Evolutionary conservation across 2,888 invertebrate species (phyloP), one percentile per base, ranked within the genome.

Genomic region (Bombylius major): DNA sequence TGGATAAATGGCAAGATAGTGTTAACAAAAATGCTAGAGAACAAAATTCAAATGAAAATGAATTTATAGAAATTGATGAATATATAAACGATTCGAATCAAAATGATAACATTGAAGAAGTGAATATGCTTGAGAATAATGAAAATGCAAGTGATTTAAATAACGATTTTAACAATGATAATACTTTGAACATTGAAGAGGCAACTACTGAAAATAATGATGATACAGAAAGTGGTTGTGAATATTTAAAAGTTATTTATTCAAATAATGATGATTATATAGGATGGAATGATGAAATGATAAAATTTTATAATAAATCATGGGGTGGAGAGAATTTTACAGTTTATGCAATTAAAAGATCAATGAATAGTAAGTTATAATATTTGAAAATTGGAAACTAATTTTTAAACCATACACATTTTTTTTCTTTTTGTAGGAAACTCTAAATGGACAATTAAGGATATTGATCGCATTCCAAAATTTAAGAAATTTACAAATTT

Each of bases 291-390:
- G 67, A 70, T 3, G 80, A 81, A 64, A 80, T 84, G 80, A 77
- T 78, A 57, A 77, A 77, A 57, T 84, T 82, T 70, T 84, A 84
- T 65, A 80, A 83, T 66, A 77, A 80, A 60, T 80, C 81, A 61
- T 83, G 82, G 80, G 79, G 80, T 1, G 82, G 82, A 52, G 82
- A 83, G 69, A 73, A 80, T 59, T 82, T 82, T 61, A 79, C 79
- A 62, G 70, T 85, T 45, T 67, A 73, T 4, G 76, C 78, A 60
- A 73, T 83, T 56, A 79, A 79, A 62, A 79, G 76, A 60, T 71
- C 75, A 62, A 86, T 87, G 85, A 79, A 82, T 60, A 76, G 86
- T 87, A 75, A 70, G 74, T 61, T 36, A 9, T 39, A 51, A 34
- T 12, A 11, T 7, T n/a, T n/a, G 12, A 12, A 50, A 31, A 23